A percentile compares a stretch with the other conserved stretches of the same genome.
phyloP scores from a whole-genome alignment of 2,797 vertebrate species.

The Fistularia commersonii region DNA sequence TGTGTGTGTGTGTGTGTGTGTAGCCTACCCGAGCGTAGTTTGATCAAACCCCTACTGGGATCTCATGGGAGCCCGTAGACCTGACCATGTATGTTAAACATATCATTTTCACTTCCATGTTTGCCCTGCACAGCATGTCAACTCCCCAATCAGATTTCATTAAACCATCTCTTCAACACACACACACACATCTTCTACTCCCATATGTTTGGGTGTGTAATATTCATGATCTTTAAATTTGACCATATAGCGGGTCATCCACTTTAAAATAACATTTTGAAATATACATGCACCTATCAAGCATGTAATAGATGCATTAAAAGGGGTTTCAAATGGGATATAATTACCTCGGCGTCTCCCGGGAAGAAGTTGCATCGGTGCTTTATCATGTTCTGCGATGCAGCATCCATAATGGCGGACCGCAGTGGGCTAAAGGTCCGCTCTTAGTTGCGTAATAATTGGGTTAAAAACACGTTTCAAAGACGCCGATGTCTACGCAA shows the following conservation, averaged over 20 bases:
- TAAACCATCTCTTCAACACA: slow-evolving; percentile 6
- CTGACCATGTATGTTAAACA: slow-evolving; percentile 63
- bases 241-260: slow-evolving; percentile 24
- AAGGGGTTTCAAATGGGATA: slow-evolving; percentile 35
- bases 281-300: slow-evolving; percentile 48
- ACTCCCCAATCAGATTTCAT: slow-evolving; percentile 45
- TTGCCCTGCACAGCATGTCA: slow-evolving; percentile 40
- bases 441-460: no score
- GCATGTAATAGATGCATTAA: slow-evolving; percentile 50
- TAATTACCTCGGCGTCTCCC: slow-evolving; percentile 41
- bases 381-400: slow-evolving; percentile 14
- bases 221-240: slow-evolving; percentile 46
- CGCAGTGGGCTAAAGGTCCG: neutral
- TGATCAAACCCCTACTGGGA: slow-evolving; percentile 46
- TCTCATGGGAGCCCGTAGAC: slow-evolving; percentile 38
- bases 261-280: slow-evolving; percentile 35
- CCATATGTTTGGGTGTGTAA: slow-evolving; percentile 27
- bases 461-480: no score
- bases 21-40: slow-evolving; percentile 27
- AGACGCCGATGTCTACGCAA: no score
- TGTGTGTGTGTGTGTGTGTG: slow-evolving; percentile 24
- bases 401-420: neutral
- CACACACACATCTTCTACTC: slow-evolving; percentile 3
- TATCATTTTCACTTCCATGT: slow-evolving; percentile 51
- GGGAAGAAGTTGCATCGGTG: slow-evolving; percentile 22